Base-by-base conservation (phyloP, 35 echinoderm and acorn worm genomes). In the Ophioderma brevispina region DNA sequence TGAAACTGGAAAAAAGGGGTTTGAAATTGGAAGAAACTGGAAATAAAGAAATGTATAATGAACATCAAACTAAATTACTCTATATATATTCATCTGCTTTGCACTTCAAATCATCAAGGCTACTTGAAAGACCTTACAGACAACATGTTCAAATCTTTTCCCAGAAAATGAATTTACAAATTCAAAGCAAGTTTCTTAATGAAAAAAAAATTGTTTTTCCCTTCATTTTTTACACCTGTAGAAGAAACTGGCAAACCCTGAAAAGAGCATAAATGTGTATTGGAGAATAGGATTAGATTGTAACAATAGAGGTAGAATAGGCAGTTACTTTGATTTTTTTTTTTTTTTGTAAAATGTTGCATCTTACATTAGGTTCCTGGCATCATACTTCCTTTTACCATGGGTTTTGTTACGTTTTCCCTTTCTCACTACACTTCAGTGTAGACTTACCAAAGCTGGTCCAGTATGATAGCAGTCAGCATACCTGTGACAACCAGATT, bases 381-480 rank as follows among this genome's bases (percentile, higher is more conserved):
- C 46, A 52, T 52, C 21, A 52, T 11, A 52, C n/a, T n/a, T 52
- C 8, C 46, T 11, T 11, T 8, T 52, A 11, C 46, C 21, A 21
- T 11, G 46, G 21, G 21, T 52, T 52, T 52, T 52, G 46, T 52
- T 52, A 11, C 8, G 46, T 52, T 11, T 11, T 11, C 21, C 21
- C 21, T 21, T 11, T 11, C 8, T 52, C 46, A 11, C 46, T 11
- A 52, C 8, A 46, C n/a, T n/a, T n/a, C n/a, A 49, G 34, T 84
- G 30, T 32, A 6, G 10, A 84, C 81, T 84, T 46, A 84, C 81
- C 81, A 84, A 34, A 25, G 42, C 81, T 32, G 81, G 39, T 23
- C 81, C 64, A 42, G 81, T 91, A 40, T 91, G 81, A n/a, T 40
- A 32, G 64, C 89, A 91, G 0, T 84, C 63, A 33, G 89, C 89